Conservation (phyloP, 2,113 vertebrate species). For the Protomyctophum bolini region DNA sequence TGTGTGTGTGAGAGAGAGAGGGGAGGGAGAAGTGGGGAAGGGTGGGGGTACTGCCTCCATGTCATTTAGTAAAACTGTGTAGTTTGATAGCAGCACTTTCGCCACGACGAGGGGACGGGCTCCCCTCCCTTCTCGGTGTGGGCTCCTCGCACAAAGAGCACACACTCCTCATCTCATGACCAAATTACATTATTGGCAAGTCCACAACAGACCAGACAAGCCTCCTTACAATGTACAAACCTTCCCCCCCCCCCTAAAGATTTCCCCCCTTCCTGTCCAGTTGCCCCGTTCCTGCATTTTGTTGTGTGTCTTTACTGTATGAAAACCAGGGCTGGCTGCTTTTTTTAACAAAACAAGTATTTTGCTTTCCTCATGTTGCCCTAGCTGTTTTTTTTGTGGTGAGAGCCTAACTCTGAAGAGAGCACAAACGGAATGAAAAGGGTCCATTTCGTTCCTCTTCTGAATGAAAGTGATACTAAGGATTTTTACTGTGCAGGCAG, state of each 20-base stretch:
- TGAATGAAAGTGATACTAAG: no score
- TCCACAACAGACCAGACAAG: background rate
- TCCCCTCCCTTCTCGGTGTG: conserved; percentile 15
- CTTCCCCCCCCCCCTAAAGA: conserved; percentile 9
- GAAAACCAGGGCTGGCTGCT: background rate
- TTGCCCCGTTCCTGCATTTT: conserved; percentile 16
- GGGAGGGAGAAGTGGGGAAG: background rate
- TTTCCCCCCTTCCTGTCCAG: conserved; percentile 36
- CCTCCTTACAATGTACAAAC: conserved; percentile 7
- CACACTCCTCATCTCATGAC: conserved; percentile 34
- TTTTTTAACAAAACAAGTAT: no score
- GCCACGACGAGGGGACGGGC: conserved; percentile 51
- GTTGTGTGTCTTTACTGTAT: conserved; percentile 43
- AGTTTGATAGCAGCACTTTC: conserved; percentile 74
- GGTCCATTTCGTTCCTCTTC: no score
- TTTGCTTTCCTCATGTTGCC: no score
- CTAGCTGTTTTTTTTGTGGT: no score
- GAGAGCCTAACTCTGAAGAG: no score
- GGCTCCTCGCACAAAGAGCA: conserved; percentile 29
- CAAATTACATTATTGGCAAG: conserved; percentile 16
- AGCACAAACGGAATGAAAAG: no score
- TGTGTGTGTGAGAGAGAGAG: conserved; percentile 11
- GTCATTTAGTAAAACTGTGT: conserved; percentile 71
- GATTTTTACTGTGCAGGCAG: no score
- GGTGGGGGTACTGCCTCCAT: conserved; percentile 50